A percentile compares a stretch with the other conserved stretches of the same genome.
Conservation (phyloP, 2,888 invertebrate species). For the Lepas anatifera region DNA sequence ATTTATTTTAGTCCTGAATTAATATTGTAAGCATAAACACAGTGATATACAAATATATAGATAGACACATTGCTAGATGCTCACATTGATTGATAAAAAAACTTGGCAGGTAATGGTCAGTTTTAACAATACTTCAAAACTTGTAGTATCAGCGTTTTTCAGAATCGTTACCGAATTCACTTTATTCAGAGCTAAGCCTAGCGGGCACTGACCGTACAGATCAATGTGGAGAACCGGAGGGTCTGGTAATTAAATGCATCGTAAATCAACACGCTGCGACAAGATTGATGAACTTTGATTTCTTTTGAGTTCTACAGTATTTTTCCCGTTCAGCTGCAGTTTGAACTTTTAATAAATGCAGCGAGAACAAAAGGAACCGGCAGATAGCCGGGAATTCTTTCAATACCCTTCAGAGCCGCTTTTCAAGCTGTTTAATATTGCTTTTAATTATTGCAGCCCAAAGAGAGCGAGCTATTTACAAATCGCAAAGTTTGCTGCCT, state of each 20-base stretch:
- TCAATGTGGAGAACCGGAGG: not conserved
- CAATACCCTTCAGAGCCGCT: not conserved
- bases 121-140: no score
- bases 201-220: not conserved
- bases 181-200: no score
- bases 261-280: not conserved
- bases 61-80: no score
- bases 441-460: not conserved
- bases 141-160: no score
- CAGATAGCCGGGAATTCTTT: not conserved
- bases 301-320: not conserved
- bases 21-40: no score
- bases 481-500: not conserved
- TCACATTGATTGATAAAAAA: no score
- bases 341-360: constrained; percentile 3
- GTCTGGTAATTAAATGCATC: constrained; percentile 7
- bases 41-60: no score
- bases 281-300: not conserved
- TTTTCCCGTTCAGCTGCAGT: not conserved
- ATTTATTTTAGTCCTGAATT: no score
- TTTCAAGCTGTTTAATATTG: not conserved
- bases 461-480: not conserved
- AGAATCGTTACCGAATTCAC: no score
- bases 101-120: no score
- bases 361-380: constrained; percentile 3